Conservation (phyloP, 1,140 invertebrate species). For the Leptinotarsa lineolata region DNA sequence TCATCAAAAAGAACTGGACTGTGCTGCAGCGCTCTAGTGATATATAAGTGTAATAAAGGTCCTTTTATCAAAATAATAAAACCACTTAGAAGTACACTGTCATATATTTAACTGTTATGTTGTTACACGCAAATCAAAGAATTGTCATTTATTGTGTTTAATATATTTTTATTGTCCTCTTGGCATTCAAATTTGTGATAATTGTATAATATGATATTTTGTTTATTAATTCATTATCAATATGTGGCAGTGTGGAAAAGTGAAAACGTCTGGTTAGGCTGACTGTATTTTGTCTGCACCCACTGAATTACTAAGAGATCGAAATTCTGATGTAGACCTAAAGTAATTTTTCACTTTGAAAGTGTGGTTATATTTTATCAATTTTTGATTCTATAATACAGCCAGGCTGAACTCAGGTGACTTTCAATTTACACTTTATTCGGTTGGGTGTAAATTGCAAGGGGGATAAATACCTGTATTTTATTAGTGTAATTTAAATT, state of each 20-base stretch:
- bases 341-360: conserved; percentile 29
- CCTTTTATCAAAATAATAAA: conserved; percentile 39
- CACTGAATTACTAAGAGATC: conserved; percentile 12
- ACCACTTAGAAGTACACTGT: conserved; percentile 36
- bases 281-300: conserved; percentile 18
- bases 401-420: conserved; percentile 5
- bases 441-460: conserved; percentile 31
- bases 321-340: background rate
- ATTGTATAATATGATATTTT: conserved; percentile 25
- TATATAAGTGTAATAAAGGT: conserved; percentile 53
- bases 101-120: conserved; percentile 35
- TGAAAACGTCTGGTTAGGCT: conserved; percentile 22
- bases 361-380: conserved; percentile 36
- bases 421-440: conserved; percentile 34
- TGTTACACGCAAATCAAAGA: background rate
- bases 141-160: conserved; percentile 18
- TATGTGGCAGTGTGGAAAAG: conserved; percentile 28
- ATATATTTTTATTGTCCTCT: conserved; percentile 13
- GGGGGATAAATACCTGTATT: conserved; percentile 38
- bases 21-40: conserved; percentile 52
- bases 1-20: conserved; percentile 45
- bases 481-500: conserved; percentile 40
- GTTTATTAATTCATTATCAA: conserved; percentile 13
- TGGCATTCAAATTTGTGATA: conserved; percentile 32
- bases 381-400: conserved; percentile 24